phyloP scores from a whole-genome alignment of 2,888 invertebrate genomes.

The Malthinus flaveolus region DNA sequence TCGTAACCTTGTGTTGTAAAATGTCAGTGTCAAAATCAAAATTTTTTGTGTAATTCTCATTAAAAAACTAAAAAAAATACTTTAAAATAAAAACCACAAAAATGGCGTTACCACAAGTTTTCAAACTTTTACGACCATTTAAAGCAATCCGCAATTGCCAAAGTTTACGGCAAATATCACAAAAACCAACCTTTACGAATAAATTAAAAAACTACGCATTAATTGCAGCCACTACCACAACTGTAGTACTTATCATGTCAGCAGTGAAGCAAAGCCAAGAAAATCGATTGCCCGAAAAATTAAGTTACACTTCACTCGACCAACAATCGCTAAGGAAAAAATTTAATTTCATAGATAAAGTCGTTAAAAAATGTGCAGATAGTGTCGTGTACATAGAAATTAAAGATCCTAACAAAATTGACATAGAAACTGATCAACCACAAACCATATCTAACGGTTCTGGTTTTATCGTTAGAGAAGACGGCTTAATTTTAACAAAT shows the following conservation, averaged over 20 bases:
- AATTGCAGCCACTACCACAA: neutral
- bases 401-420: conserved; percentile 69
- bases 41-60: conserved; percentile 3
- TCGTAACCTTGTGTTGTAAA: neutral
- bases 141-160: neutral
- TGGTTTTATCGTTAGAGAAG: conserved; percentile 84
- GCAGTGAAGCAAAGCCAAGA: neutral
- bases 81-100: too few relatives aligned
- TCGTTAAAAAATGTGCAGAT: conserved; percentile 79
- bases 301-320: neutral
- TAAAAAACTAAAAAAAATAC: too few relatives aligned
- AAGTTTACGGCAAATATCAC: neutral
- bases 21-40: conserved; percentile 13
- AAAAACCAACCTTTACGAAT: neutral
- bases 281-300: neutral
- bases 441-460: conserved; percentile 82
- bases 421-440: conserved; percentile 68
- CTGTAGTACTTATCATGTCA: neutral
- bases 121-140: too few relatives aligned
- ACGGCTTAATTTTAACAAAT: conserved; percentile 90
- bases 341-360: conserved; percentile 87
- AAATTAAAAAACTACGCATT: neutral
- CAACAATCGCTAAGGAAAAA: conserved; percentile 52
- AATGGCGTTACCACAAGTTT: too few relatives aligned
- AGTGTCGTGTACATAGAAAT: conserved; percentile 92